Base-by-base conservation (phyloP, 2,797 vertebrate species). In the Crypturellus tataupa region DNA sequence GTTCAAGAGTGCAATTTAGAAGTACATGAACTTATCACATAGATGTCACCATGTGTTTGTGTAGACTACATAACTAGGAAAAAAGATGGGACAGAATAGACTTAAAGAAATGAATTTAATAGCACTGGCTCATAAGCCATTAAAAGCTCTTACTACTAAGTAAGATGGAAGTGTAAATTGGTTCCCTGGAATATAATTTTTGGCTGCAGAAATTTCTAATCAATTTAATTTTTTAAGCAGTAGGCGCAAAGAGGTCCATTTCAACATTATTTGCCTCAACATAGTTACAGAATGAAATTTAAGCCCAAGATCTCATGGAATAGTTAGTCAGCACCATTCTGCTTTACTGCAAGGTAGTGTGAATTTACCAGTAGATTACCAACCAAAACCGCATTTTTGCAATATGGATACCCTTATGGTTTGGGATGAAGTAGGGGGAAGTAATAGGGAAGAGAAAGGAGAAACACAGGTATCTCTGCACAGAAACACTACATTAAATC, bases 161-260 rank as follows among this genome's bases (percentile, higher is more conserved):
- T 33, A 79, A 81, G 68, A 87, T 79, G 10, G 19, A 80, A 86
- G 70, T 20, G 24, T 27, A 93, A 37, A 49, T 15, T 67, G 37
- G 53, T 23, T 87, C 71, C 75, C 37, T 60, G 15, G 46, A 94
- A 94, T 16, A 58, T 53, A 68, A 46, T 53, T 62, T 62, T 93
- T 46, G 80, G 68, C 62, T 71, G 46, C 62, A 87, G 20, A 24
- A 67, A 85, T 87, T 94, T 82, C 71, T 87, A 64, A 80, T 77
- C 53, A 42, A 65, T 83, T 93, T 84, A 79, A 23, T 2, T 42
- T 33, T 29, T 56, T 73, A 71, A 4, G 9, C 70, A 67, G 42
- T 51, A 80, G 67, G 27, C 42, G 86, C 33, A 53, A 27, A 68
- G 42, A 80, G 7, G 33, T 71, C 80, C 77, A 33, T 4, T 62